These are phyloP conservation scores for Engystomops pustulosus DNA, from an alignment of 2,113 vertebrate genomes.

Conservation along the genomic window DNA sequence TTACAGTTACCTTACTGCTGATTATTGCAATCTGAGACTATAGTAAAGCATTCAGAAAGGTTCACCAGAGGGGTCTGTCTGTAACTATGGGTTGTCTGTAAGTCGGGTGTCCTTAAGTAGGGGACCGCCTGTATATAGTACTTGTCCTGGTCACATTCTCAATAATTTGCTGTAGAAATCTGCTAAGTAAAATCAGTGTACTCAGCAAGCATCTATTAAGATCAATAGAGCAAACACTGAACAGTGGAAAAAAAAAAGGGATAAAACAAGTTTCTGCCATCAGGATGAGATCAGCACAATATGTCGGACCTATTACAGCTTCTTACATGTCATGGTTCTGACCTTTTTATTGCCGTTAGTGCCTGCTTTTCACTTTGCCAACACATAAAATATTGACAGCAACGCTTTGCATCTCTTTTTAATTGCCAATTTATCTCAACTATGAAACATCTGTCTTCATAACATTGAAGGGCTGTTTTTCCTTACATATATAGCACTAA, in stretches of 20 bases:
- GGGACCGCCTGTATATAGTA: no score
- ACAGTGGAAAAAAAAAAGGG: not conserved
- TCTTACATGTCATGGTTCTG: constrained; percentile 32
- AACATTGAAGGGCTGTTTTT: constrained; percentile 40
- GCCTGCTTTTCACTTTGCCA: constrained; percentile 39
- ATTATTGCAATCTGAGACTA: no score
- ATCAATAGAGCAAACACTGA: not conserved
- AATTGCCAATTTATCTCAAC: constrained; percentile 55
- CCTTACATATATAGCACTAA: constrained; percentile 33
- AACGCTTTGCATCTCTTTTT: constrained; percentile 49
- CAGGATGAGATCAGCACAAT: not conserved
- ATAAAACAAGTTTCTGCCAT: not conserved
- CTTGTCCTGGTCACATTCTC: not conserved
- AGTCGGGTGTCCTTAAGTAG: no score
- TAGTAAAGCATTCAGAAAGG: no score
- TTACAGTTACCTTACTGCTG: no score
- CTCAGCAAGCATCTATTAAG: not conserved
- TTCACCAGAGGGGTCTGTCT: no score
- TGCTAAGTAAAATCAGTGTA: not conserved
- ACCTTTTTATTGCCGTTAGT: constrained; percentile 35
- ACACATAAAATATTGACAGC: constrained; percentile 46
- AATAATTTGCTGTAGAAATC: not conserved
- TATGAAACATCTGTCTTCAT: constrained; percentile 53
- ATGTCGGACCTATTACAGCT: not conserved
- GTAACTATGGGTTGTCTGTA: no score